These are phyloP conservation scores for Diadromus collaris DNA, from an alignment of 2,888 invertebrate species.

Conservation along the genomic window DNA sequence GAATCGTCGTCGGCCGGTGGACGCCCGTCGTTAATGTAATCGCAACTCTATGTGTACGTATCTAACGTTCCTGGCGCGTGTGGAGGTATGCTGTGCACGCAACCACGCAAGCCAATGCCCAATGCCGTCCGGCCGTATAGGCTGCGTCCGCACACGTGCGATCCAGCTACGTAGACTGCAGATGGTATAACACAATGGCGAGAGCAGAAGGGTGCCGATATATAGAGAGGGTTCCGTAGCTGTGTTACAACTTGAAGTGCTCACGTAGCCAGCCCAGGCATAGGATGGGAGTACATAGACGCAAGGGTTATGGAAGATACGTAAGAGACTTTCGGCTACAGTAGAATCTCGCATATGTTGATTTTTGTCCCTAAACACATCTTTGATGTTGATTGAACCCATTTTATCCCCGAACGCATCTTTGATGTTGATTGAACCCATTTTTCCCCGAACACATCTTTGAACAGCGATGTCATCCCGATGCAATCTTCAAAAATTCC, in stretches of 20 bases:
- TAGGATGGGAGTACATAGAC: conserved; percentile 37
- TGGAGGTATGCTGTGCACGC: conserved; percentile 31
- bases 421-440: too few relatives aligned
- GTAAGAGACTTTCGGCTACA: conserved; percentile 19
- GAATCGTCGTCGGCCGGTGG: conserved; percentile 26
- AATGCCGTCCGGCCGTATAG: conserved; percentile 4
- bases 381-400: too few relatives aligned
- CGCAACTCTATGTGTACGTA: conserved; percentile 31
- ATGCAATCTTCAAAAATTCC: too few relatives aligned
- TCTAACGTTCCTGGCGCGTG: conserved; percentile 20
- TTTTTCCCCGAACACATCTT: too few relatives aligned
- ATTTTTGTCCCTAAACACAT: too few relatives aligned
- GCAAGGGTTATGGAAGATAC: conserved; percentile 39
- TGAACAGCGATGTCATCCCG: too few relatives aligned
- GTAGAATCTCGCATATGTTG: conserved; percentile 21
- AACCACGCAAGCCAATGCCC: conserved; percentile 35
- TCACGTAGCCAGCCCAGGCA: conserved; percentile 34
- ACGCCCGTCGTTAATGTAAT: conserved; percentile 41
- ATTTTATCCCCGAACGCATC: too few relatives aligned
- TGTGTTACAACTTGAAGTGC: conserved; percentile 49
- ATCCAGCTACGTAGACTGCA: not conserved
- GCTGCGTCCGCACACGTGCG: conserved; percentile 1
- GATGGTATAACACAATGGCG: conserved; percentile 40
- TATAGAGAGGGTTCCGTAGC: conserved; percentile 9
- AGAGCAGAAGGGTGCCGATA: conserved; percentile 20